Conservation (phyloP, 2,113 vertebrate species). For the Tychaedon coryphoeus region DNA sequence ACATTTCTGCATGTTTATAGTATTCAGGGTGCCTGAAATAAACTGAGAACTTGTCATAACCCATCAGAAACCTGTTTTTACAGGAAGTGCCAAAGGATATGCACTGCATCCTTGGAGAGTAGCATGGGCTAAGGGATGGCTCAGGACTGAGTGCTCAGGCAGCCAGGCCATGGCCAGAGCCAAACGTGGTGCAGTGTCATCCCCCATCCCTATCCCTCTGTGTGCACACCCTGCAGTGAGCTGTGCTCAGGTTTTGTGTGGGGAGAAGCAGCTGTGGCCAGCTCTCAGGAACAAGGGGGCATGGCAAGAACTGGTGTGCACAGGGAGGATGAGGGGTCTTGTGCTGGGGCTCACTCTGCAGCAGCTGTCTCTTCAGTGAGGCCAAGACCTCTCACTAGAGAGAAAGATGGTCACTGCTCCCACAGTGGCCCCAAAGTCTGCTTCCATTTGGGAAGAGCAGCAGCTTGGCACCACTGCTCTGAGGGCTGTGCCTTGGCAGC, state of each 20-base stretch:
- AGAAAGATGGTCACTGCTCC: not conserved
- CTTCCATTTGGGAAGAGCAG: not conserved
- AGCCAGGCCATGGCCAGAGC: not conserved
- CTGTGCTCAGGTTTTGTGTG: not conserved
- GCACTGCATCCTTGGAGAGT: accelerated
- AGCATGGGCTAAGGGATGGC: not conserved
- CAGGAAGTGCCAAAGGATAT: not conserved
- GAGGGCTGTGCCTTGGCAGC: not conserved
- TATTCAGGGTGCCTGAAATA: not conserved
- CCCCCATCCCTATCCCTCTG: not conserved
- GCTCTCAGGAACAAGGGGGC: not conserved
- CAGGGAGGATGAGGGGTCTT: not conserved
- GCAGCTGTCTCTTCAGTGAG: not conserved
- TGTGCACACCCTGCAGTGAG: not conserved
- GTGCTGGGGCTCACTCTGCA: not conserved
- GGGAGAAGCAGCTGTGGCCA: not conserved
- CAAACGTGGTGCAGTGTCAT: accelerated
- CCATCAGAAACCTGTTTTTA: not conserved
- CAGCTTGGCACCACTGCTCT: not conserved
- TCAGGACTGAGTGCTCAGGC: not conserved
- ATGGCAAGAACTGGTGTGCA: accelerated
- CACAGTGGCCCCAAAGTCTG: not conserved
- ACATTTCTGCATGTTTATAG: not conserved
- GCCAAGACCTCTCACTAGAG: not conserved
- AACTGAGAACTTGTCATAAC: not conserved